Evolutionary conservation across 2,888 invertebrate genomes (phyloP).

Genomic region (Sussaba pulchella): DNA sequence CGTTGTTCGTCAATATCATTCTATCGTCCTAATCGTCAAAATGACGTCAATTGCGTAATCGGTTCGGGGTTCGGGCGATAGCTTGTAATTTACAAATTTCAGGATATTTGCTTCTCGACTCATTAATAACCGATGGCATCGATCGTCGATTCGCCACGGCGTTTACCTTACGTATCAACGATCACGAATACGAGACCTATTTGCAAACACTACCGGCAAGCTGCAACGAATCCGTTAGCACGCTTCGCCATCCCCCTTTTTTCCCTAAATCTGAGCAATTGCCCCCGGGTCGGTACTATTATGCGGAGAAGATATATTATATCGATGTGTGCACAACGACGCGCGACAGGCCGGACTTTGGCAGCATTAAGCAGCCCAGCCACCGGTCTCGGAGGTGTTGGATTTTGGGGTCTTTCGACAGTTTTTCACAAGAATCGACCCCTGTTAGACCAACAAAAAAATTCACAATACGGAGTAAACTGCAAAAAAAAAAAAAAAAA

Average conservation of each 20-base stretch:
- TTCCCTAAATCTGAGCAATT: conserved; percentile 83
- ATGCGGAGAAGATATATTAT: conserved; percentile 78
- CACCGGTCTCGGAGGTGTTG: conserved; percentile 76
- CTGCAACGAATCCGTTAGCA: conserved; percentile 83
- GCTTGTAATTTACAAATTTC: background rate
- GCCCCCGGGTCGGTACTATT: conserved; percentile 79
- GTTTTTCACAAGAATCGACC: conserved; percentile 67
- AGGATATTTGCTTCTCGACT: conserved; percentile 1
- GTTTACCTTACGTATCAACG: conserved; percentile 76
- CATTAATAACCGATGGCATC: conserved; percentile 56
- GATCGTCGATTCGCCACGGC: conserved; percentile 74
- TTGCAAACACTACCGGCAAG: conserved; percentile 83
- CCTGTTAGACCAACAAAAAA: background rate
- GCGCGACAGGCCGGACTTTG: conserved; percentile 75
- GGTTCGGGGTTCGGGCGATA: background rate
- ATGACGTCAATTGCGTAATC: conserved; percentile 10
- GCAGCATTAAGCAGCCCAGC: conserved; percentile 8
- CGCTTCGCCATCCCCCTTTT: conserved; percentile 76
- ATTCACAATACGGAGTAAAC: conserved; percentile 15
- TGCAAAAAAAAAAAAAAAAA: conserved; percentile 40
- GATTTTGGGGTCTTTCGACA: conserved; percentile 76
- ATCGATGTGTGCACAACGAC: conserved; percentile 77
- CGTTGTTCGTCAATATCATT: background rate
- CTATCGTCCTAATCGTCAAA: background rate
- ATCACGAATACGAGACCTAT: conserved; percentile 80